Base-by-base conservation (phyloP, 2,113 vertebrate genomes). In the Apteryx mantelli region DNA sequence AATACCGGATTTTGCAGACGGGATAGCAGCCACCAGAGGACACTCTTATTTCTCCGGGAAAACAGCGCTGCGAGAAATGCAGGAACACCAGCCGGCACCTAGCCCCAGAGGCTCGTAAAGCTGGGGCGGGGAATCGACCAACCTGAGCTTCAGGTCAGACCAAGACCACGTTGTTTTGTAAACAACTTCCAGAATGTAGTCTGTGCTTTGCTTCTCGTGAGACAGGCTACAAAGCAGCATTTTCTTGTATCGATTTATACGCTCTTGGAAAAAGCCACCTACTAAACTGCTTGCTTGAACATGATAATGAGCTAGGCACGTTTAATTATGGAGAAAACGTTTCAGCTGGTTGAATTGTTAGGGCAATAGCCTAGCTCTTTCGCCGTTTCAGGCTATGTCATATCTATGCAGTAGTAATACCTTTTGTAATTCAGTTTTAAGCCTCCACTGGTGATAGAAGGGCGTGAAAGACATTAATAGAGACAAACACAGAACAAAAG, bases 21-120 rank as follows among this genome's bases (percentile, higher is more conserved):
- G 48, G 25, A 0, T 68, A 61, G 36, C 92, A 70, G 78, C 96
- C 97, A 94, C 94, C 86, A 87, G 63, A 94, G 97, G 95, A 94
- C 96, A 73, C 95, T 91, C 77, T 70, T 46, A 17, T 82, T 52
- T 82, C 84, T 89, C 42, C 1, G 11, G 74, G 60, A 91, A 85
- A 82, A 11, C 13, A 10, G 22, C 52, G 66, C 76, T 93, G 56
- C 30, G 88, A 82, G 50, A 70, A 68, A 79, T 42, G 11, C 28
- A 22, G 53, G 53, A 63, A 26, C 9, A 28, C 21, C 48, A 86
- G 56, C 8, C 46, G 42, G 21, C 15, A 5, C 40, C 86, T 9
- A 58, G 70, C 25, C 32, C 1, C 1, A 71, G 18, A 16, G 32
- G 36, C 42, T 93, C 7, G 5, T 38, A 36, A 82, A 60, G 19